Evolutionary conservation across 2,888 invertebrate genomes (phyloP), one percentile per base, ranked within the genome.

Genomic region (Eustalomyia histrio): DNA sequence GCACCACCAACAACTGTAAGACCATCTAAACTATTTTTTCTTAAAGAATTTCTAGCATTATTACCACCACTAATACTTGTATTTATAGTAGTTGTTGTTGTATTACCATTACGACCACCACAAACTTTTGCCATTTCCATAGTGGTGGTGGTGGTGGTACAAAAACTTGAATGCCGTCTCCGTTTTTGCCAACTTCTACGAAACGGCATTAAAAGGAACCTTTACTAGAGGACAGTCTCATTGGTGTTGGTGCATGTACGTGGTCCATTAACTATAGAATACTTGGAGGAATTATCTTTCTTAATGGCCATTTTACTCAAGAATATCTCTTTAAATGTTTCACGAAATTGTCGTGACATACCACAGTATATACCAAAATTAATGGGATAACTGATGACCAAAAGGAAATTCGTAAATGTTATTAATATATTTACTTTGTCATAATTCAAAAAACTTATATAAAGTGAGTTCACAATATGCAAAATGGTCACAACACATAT

Each of bases 291-390:
- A 2, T 93, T 94, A 85, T 93, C 93, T 85, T 93, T 92, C 84
- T 93, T 93, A 4, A 93, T 92, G 8, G 92, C 91, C 16, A 87
- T 80, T 4, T 87, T 85, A 0, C 87, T 87, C 55, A 96, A 93
- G 87, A 98, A 97, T 16, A 90, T 90, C 86, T 95, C 95, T 87
- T 96, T 96, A 90, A 98, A 98, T 0, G 98, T 98, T 89, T 97
- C 97, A 65, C 98, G 92, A 90, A 98, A 98, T 89, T 97, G 97
- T 39, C 97, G 92, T 39, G 97, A 97, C 98, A 98, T 99, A 21
- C 97, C 97, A 89, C 97, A 98, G 88, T 98, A 98, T 84, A 98
- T 97, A 79, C 97, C 97, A 87, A 98, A 98, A 90, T 98, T 97
- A 76, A 97, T 95, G 12, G 97, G 97, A 90, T 97, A 97, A 60